A percentile compares a stretch with the other conserved stretches of the same genome.
Conservation (phyloP, 2,888 invertebrate genomes). For the Acutogordius australiensis region DNA sequence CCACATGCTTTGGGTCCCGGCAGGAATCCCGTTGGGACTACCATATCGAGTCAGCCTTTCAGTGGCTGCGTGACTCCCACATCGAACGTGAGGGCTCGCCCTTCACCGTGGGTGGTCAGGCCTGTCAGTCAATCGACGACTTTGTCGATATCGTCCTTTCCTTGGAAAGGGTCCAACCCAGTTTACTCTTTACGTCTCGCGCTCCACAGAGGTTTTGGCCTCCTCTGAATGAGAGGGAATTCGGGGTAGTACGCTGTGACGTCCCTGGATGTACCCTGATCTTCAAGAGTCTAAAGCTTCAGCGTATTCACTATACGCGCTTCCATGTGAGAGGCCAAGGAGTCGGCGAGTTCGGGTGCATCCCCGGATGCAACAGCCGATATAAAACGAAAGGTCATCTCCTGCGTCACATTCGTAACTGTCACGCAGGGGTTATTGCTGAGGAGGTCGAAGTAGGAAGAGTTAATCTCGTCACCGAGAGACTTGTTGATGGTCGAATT, state of each 20-base stretch:
- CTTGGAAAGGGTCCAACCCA: too few species aligned
- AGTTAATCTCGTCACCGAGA: too few species aligned
- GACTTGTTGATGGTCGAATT: too few species aligned
- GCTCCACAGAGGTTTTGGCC: too few species aligned
- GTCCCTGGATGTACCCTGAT: not conserved
- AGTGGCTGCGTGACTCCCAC: not conserved
- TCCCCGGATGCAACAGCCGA: too few species aligned
- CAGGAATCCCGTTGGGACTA: not conserved
- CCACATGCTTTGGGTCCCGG: not conserved
- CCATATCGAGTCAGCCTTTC: not conserved
- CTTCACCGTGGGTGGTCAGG: too few species aligned
- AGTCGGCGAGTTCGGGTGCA: not conserved
- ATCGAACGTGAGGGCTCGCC: too few species aligned
- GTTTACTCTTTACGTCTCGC: too few species aligned
- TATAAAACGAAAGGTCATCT: not conserved
- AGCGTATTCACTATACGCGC: not conserved
- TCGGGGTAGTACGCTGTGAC: too few species aligned
- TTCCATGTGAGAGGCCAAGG: not conserved
- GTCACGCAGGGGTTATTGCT: not conserved
- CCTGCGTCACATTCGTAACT: not conserved
- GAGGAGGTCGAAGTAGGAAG: not conserved
- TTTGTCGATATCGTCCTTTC: too few species aligned
- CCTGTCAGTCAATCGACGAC: too few species aligned
- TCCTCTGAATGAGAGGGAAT: too few species aligned
- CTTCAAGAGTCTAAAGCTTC: not conserved